A percentile compares a stretch with the other conserved stretches of the same genome.
Evolutionary conservation across 2,113 vertebrate species (phyloP).

Genomic region (Nyctibius bracteatus): DNA sequence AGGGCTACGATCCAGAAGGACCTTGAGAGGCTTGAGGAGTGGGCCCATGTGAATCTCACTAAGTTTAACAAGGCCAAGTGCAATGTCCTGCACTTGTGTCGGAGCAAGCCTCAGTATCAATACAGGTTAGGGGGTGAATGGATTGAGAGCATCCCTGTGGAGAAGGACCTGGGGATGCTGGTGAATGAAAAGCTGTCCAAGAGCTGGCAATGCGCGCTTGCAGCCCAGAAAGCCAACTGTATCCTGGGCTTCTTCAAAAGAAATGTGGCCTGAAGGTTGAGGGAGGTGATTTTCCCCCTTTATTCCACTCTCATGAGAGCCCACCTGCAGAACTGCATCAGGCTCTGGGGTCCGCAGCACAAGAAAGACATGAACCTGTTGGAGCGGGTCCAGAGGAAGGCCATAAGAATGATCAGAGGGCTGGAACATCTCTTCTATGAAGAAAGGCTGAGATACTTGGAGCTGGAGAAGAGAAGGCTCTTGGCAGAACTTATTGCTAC

Average conservation of each 20-base stretch:
- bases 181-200: not conserved
- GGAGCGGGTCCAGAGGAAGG: not conserved
- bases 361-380: not conserved
- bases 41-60: too few relatives aligned
- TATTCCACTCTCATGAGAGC: not conserved
- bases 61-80: not conserved
- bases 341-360: not conserved
- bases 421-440: not conserved
- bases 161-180: not conserved
- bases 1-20: not conserved
- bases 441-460: not conserved
- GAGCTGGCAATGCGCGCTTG: accelerated
- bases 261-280: accelerated
- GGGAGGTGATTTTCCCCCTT: not conserved
- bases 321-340: accelerated
- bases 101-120: not conserved
- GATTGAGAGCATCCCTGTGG: not conserved
- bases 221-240: not conserved
- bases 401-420: not conserved
- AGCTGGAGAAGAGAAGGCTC: not conserved
- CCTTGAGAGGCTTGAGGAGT: not conserved
- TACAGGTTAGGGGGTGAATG: not conserved
- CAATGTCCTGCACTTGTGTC: not conserved
- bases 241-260: not conserved
- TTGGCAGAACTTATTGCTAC: not conserved